Evolutionary conservation across 2,797 vertebrate species (phyloP), one percentile per base, ranked within the genome.

Genomic region (Lophius americanus): DNA sequence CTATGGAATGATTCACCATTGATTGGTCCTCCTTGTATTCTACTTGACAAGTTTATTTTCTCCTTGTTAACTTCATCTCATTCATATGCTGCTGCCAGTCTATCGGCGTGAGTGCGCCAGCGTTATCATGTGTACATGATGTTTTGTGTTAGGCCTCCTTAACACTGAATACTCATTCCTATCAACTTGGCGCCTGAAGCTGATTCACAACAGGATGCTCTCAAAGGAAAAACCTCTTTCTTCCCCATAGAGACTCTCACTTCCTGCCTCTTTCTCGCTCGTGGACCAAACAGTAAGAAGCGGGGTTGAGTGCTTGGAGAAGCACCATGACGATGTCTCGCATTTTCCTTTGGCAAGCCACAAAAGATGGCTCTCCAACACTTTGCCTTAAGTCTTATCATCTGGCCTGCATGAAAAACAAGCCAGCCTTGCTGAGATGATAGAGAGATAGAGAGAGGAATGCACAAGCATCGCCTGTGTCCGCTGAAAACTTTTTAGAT

Each of bases 151-250:
- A 55, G 79, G 68, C 72, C 74, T 64, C 72, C 74, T 76, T 77
- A 83, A 88, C 82, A 85, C 82, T 77, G 73, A 86, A 79, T 68
- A 73, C 69, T 82, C 79, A 70, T 86, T 85, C 80, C 76, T 77
- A 64, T 69, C 67, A 54, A 68, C 74, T 82, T 23, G 14, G 57
- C 42, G 73, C 88, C 85, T 10, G 70, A 87, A 83, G 87, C 83
- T 58, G 69, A 87, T 89, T 85, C 87, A 86, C 76, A 86, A 83
- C 73, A 85, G 69, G 60, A 76, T 76, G 55, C 75, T 88, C 85
- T 89, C 87, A 76, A 75, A 87, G 77, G 79, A 73, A 73, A 87
- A 79, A 13, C 13, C 55, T 58, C 55, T 62, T 33, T 53, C 52
- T 55, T 49, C 51, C 53, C 68, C 50, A 56, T 42, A 63, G 75